Base-by-base conservation (phyloP, 2,797 vertebrate genomes). In the Hydrophis major region DNA sequence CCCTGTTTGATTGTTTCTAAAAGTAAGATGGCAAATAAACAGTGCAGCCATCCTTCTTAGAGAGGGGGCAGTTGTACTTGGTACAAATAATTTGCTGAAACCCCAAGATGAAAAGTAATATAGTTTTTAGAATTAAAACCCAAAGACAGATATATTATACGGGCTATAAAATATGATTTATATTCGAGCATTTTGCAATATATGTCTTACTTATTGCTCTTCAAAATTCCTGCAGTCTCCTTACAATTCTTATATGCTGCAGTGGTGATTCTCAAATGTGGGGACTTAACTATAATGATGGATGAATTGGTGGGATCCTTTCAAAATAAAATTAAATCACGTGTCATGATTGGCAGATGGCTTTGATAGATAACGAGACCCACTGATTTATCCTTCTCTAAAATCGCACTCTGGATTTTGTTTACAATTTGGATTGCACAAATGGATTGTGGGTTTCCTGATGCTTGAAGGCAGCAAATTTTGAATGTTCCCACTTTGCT, bases 111-210 rank as follows among this genome's bases (percentile, higher is more conserved):
- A 96, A 95, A 97, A 92, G 92, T 90, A 91, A 95, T 95, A 89
- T 95, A 61, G 93, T 87, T 89, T 95, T 94, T 87, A 92, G 90
- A 18, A 95, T 96, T 95, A 95, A 96, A 95, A 95, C 90, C 0
- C 0, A 93, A 61, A 37, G 89, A 93, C 4, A 42, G 93, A 94
- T 94, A 92, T 92, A 37, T 88, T 8, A 60, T 56, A 22, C 22
- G 37, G 93, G 96, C 94, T 92, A 93, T 90, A 93, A 96, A 87
- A 95, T 59, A 59, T 97, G 96, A 97, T 97, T 96, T 96, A 97
- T 93, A n/a, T 55, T 56, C 10, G n/a, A 90, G 8, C 37, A 83
- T 47, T 83, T 83, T 47, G 37, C 25, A 83, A 83, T 25, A 5
- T 83, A 56, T 93, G 89, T 94, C 88, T 66, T 96, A 94, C 94